Evolutionary conservation across 2,113 vertebrate species (phyloP).

Genomic region (Microtus oregoni): DNA sequence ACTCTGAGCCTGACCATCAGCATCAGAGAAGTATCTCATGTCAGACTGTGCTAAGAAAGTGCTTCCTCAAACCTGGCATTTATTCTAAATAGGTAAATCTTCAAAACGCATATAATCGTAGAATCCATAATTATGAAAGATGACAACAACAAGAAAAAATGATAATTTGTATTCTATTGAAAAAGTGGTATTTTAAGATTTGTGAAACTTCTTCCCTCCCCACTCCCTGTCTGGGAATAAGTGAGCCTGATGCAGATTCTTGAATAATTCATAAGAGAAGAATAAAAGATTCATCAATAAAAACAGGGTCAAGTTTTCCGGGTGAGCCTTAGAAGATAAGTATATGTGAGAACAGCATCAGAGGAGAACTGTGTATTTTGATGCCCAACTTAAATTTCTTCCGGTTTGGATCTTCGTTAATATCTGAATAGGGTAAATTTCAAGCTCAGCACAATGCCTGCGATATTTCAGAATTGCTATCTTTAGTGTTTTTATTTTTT

Average conservation of each 20-base stretch:
- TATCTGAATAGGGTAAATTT: constrained; percentile 74
- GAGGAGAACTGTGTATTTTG: constrained; percentile 69
- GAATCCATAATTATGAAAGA: background rate
- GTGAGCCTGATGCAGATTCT: constrained; percentile 58
- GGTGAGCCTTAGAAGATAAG: constrained; percentile 74
- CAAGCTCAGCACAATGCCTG: background rate
- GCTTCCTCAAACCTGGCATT: background rate
- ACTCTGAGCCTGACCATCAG: background rate
- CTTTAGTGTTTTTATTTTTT: background rate
- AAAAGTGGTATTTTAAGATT: constrained; percentile 56
- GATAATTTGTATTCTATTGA: background rate
- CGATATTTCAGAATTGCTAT: constrained; percentile 72
- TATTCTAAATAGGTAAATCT: background rate
- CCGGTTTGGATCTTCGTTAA: constrained; percentile 75
- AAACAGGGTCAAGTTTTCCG: constrained; percentile 81
- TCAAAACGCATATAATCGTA: background rate
- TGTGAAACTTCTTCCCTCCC: constrained; percentile 44
- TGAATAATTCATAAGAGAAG: constrained; percentile 86
- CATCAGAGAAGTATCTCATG: constrained; percentile 38
- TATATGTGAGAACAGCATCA: constrained; percentile 50
- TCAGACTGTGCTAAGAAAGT: background rate
- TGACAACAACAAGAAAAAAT: background rate
- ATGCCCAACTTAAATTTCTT: constrained; percentile 66
- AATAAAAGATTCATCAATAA: constrained; percentile 87
- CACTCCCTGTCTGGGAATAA: constrained; percentile 68